A percentile compares a stretch with the other conserved stretches of the same genome.
These are phyloP conservation scores for Brevimyrus niger DNA, from an alignment of 2,113 vertebrate species.

Conservation along the genomic window DNA sequence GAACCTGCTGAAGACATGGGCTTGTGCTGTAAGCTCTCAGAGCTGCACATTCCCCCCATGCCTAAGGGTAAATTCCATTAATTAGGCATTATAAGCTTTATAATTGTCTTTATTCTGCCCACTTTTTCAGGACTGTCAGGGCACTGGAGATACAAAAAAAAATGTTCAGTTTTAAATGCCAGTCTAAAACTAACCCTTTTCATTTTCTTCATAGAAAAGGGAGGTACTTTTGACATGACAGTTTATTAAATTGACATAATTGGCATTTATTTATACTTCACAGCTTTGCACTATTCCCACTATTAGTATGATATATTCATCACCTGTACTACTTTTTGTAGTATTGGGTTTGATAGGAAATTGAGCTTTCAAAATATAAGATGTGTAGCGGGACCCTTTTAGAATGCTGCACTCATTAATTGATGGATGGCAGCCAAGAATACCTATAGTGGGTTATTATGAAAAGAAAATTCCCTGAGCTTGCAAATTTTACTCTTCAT, in stretches of 20 bases:
- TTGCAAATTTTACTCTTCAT: neutral
- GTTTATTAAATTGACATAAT: neutral
- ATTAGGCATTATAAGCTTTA: conserved; percentile 34
- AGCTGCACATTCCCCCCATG: neutral
- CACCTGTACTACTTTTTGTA: neutral
- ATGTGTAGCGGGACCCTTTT: neutral
- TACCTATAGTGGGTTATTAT: neutral
- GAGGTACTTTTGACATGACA: neutral
- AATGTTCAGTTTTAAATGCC: neutral
- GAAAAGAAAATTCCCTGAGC: neutral
- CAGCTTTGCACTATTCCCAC: neutral
- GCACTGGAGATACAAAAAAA: neutral
- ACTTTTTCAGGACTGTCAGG: conserved; percentile 21
- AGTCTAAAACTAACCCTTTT: neutral
- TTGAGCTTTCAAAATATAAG: neutral
- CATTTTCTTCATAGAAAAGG: neutral
- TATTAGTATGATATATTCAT: neutral
- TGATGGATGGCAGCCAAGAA: neutral
- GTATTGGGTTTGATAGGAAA: neutral
- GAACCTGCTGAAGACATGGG: conserved; percentile 24
- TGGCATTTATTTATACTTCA: neutral
- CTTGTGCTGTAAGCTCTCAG: conserved; percentile 19
- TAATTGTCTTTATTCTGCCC: conserved; percentile 31
- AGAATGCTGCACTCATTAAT: neutral
- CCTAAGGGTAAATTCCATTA: conserved; percentile 25